These are phyloP conservation scores for Sebastiscus tertius DNA, from an alignment of 2,797 vertebrate genomes.

Conservation along the genomic window DNA sequence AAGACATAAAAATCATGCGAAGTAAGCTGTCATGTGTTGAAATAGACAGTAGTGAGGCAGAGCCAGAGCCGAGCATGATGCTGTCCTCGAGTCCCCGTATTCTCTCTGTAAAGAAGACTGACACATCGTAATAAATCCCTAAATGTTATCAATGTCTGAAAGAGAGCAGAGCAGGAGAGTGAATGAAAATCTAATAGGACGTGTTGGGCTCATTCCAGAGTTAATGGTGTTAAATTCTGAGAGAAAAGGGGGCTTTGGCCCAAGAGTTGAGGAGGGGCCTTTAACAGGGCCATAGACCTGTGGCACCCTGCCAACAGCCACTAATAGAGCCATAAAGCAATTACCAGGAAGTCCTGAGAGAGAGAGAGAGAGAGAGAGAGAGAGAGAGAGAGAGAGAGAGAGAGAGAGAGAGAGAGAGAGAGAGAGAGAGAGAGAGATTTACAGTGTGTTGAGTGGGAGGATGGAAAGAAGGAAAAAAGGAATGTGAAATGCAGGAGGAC, in stretches of 20 bases:
- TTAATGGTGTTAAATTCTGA: slow-evolving; percentile 75
- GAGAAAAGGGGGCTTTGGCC: slow-evolving; percentile 54
- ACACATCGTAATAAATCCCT: slow-evolving; percentile 28
- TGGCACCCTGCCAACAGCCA: slow-evolving; percentile 69
- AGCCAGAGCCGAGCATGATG: slow-evolving; percentile 10
- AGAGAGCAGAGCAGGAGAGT: slow-evolving; percentile 22
- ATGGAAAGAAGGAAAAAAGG: slow-evolving; percentile 10
- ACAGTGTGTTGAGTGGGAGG: slow-evolving; percentile 24
- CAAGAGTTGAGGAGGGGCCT: slow-evolving; percentile 58
- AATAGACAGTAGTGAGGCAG: not conserved
- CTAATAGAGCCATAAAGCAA: slow-evolving; percentile 80
- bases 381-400: slow-evolving; percentile 35
- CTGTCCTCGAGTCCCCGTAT: not conserved
- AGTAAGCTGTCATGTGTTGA: not conserved
- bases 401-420: slow-evolving; percentile 42
- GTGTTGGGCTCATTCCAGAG: slow-evolving; percentile 64
- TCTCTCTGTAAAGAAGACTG: slow-evolving; percentile 2
- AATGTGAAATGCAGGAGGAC: slow-evolving; percentile 44
- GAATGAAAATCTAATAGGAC: slow-evolving; percentile 66
- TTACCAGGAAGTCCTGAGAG: slow-evolving; percentile 73
- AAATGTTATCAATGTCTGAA: slow-evolving; percentile 37
- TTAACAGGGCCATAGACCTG: slow-evolving; percentile 65
- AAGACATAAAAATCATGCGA: not conserved
- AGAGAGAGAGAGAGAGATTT: slow-evolving; percentile 41
- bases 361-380: slow-evolving; percentile 37